Conservation (phyloP, 2,888 invertebrate genomes). For the Rhagonycha lutea region DNA sequence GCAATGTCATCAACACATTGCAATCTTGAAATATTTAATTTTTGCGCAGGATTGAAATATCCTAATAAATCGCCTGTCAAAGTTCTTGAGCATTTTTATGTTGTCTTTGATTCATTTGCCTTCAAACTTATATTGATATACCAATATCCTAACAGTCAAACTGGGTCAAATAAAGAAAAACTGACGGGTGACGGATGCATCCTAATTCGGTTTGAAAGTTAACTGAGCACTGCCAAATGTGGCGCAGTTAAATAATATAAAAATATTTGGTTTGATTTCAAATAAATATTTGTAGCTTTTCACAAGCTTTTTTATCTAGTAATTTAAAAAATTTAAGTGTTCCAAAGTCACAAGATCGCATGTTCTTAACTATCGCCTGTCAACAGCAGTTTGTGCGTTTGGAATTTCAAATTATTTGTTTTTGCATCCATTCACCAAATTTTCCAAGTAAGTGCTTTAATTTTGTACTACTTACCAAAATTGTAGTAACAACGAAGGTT, state of each 20-base stretch:
- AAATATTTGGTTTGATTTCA: not conserved
- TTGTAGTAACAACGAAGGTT: constrained; percentile 88
- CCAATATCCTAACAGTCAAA: not conserved
- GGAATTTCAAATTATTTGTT: not conserved
- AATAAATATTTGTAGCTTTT: not conserved
- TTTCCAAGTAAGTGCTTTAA: not conserved
- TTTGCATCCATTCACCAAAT: not conserved
- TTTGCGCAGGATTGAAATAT: not conserved
- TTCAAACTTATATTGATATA: not conserved
- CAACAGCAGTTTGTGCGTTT: not conserved
- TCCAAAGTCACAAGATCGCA: not conserved
- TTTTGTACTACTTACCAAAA: constrained; percentile 79
- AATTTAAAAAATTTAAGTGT: not conserved
- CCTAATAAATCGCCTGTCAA: not conserved
- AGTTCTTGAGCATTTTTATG: not conserved
- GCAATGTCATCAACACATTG: not conserved
- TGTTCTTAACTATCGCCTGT: not conserved
- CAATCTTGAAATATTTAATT: not conserved
- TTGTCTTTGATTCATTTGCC: not conserved
- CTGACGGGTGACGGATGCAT: not conserved
- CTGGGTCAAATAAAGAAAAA: not conserved
- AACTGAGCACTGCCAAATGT: too few relatives aligned
- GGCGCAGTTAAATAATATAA: too few relatives aligned
- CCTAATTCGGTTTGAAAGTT: not conserved
- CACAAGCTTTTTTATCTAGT: too few relatives aligned